These are phyloP conservation scores for Drosophila persimilis DNA, from an alignment of 1,140 invertebrate genomes.

Conservation along the genomic window DNA sequence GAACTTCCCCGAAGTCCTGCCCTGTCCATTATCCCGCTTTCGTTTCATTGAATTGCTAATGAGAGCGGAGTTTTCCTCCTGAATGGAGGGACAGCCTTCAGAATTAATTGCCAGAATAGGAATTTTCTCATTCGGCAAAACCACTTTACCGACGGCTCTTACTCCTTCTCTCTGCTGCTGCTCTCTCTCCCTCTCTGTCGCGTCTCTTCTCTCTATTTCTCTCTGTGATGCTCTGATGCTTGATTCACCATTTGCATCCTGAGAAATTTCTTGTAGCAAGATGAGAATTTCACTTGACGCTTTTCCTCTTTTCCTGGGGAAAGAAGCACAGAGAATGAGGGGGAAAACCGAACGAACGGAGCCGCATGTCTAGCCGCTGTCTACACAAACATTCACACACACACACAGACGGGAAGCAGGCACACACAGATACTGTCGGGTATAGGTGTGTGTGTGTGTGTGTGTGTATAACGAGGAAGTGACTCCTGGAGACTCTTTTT, in stretches of 20 bases:
- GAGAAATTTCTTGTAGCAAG: constrained; percentile 20
- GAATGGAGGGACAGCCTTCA: constrained; percentile 6
- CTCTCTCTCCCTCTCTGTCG: no score
- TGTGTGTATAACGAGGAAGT: neutral
- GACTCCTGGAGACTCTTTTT: constrained; percentile 32
- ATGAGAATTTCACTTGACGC: constrained; percentile 30
- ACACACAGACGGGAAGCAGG: neutral
- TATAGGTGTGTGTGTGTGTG: no score
- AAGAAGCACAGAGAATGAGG: neutral
- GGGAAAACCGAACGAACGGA: constrained; percentile 8
- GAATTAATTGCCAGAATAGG: constrained; percentile 37
- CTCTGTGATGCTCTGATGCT: neutral
- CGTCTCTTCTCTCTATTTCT: neutral
- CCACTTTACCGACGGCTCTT: constrained; percentile 45
- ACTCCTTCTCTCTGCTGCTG: no score
- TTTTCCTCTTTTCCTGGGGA: constrained; percentile 13
- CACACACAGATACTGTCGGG: no score
- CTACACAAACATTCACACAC: constrained; percentile 39
- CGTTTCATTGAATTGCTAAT: constrained; percentile 35
- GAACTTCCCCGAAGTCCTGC: no score
- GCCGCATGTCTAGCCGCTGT: constrained; percentile 59
- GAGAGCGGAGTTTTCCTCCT: constrained; percentile 7
- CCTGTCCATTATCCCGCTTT: constrained; percentile 11
- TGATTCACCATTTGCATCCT: constrained; percentile 5
- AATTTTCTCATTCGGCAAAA: constrained; percentile 42